Evolutionary conservation across 2,888 invertebrate genomes (phyloP).

Genomic region (Agrilus cyanescens): DNA sequence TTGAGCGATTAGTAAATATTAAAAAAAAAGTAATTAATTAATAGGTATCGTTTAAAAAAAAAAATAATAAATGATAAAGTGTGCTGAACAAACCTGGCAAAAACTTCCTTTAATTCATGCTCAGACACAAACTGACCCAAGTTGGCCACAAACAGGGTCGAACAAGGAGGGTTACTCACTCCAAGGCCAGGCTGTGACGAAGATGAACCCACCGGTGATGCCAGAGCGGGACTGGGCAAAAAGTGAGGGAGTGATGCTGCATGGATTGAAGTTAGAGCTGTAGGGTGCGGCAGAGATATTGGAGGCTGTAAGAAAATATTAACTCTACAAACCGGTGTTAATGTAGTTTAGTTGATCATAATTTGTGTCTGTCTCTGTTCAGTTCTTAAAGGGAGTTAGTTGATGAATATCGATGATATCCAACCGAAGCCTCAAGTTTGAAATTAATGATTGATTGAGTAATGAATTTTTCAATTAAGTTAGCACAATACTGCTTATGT

Average conservation of each 20-base stretch:
- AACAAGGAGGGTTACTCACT: slow-evolving; percentile 78
- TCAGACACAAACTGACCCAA: slow-evolving; percentile 95
- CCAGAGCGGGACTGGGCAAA: slow-evolving; percentile 85
- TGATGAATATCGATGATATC: no score
- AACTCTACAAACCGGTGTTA: not conserved
- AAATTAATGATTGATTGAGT: no score
- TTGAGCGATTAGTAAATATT: no score
- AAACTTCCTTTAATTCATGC: slow-evolving; percentile 96
- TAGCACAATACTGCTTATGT: no score
- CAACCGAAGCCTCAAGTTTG: no score
- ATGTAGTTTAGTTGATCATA: no score
- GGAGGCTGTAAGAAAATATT: slow-evolving; percentile 16
- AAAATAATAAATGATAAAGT: no score
- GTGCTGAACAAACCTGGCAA: slow-evolving; percentile 66
- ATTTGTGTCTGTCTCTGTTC: no score
- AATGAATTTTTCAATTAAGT: no score
- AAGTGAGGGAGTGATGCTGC: slow-evolving; percentile 71
- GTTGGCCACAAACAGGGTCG: slow-evolving; percentile 97
- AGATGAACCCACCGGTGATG: slow-evolving; percentile 75
- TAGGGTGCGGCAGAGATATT: slow-evolving; percentile 38
- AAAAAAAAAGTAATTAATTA: no score
- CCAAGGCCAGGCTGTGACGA: slow-evolving; percentile 58
- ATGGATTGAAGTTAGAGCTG: slow-evolving; percentile 58
- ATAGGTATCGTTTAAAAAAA: no score
- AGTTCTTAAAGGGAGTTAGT: no score